phyloP scores from a whole-genome alignment of 2,888 invertebrate species.

The Coleophora deauratella region DNA sequence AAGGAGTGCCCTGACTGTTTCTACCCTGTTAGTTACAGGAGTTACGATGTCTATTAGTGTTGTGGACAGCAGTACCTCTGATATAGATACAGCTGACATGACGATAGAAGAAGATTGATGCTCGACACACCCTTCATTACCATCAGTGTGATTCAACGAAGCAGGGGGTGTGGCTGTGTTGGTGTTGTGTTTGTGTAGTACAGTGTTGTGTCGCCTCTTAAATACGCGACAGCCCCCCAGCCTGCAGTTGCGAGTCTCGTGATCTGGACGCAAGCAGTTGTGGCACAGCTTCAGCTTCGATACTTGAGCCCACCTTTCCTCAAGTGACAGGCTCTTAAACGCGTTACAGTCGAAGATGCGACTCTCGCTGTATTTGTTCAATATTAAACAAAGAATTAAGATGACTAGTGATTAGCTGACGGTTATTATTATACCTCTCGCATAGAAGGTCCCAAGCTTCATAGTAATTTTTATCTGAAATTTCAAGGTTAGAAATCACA shows the following conservation, averaged over 20 bases:
- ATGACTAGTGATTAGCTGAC: slow-evolving; percentile 19
- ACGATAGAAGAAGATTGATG: not conserved
- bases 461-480: slow-evolving; percentile 14
- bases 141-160: too few species aligned
- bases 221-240: not conserved
- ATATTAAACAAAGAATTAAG: slow-evolving; percentile 19
- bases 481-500: slow-evolving; percentile 17
- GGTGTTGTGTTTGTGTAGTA: not conserved
- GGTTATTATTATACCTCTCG: slow-evolving; percentile 17
- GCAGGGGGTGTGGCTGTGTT: not conserved
- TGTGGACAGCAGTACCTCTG: not conserved
- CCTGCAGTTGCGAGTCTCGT: not conserved
- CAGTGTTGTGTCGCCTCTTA: not conserved
- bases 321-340: too few species aligned
- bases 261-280: not conserved
- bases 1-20: not conserved
- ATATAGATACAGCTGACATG: not conserved
- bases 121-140: not conserved
- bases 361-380: slow-evolving; percentile 12
- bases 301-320: not conserved
- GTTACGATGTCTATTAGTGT: not conserved
- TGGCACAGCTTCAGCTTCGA: not conserved
- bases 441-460: slow-evolving; percentile 21
- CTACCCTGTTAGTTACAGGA: not conserved
- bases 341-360: too few species aligned